phyloP scores from a whole-genome alignment of 2,797 vertebrate genomes.

The Apodemus agrarius region DNA sequence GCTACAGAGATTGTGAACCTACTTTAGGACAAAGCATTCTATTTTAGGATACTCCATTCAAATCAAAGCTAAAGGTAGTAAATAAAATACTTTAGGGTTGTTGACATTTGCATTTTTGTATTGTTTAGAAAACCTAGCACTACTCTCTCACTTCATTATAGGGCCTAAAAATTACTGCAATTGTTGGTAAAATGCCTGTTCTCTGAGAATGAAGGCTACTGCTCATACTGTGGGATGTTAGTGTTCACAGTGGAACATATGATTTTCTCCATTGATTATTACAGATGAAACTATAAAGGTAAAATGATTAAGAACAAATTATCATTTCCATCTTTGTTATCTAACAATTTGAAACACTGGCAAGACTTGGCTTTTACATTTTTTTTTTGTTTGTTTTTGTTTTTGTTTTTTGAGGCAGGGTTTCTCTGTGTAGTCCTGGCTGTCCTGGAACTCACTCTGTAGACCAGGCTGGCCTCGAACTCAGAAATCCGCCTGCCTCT shows the following conservation, averaged over 20 bases:
- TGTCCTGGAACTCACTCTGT: too few relatives aligned
- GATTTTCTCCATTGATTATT: background rate
- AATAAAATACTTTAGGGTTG: background rate
- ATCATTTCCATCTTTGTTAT: background rate
- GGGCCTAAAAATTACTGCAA: background rate
- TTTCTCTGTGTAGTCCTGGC: too few relatives aligned
- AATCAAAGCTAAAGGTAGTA: constrained; percentile 27
- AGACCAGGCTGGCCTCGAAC: too few relatives aligned
- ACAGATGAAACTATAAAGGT: background rate
- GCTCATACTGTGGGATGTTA: background rate
- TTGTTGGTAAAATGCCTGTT: background rate
- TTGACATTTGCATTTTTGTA: constrained; percentile 25
- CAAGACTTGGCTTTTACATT: background rate
- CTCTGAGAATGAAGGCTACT: background rate
- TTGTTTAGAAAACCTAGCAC: background rate
- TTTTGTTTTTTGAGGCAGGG: too few relatives aligned
- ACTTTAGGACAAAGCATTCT: constrained; percentile 18
- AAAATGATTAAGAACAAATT: background rate
- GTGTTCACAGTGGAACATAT: background rate
- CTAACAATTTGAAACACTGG: background rate
- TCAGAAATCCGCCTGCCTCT: too few relatives aligned
- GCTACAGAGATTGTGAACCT: background rate
- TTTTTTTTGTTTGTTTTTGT: too few relatives aligned
- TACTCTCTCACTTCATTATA: background rate
- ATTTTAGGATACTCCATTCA: constrained; percentile 26